Percentiles rank a stretch among this genome's conserved stretches.
These are phyloP conservation scores for Macrosoma leucophasiata DNA, from an alignment of 2,888 invertebrate species.

Conservation along the genomic window DNA sequence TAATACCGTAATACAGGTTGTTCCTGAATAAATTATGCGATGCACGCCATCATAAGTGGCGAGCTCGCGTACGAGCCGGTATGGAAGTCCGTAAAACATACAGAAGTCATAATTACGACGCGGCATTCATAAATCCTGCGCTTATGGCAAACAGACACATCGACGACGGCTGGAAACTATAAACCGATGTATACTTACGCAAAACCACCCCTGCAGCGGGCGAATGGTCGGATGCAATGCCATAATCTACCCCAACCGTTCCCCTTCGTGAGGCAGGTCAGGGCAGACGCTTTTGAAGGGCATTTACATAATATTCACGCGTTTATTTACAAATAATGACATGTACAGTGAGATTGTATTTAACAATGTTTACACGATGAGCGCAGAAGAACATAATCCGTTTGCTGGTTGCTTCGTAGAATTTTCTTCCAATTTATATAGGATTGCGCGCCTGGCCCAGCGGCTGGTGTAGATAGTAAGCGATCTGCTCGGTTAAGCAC, in stretches of 20 bases:
- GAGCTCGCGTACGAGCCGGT: constrained; percentile 6
- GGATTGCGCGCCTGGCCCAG: no score
- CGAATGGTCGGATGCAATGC: constrained; percentile 63
- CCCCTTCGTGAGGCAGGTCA: constrained; percentile 64
- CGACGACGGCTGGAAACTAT: constrained; percentile 48
- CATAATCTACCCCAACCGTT: constrained; percentile 68
- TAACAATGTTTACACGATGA: no score
- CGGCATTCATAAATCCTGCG: constrained; percentile 59
- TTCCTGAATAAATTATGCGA: no score
- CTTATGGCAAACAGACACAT: constrained; percentile 57
- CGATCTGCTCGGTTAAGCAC: no score
- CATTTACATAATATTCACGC: constrained; percentile 59
- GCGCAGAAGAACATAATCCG: no score
- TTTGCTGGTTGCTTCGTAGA: no score
- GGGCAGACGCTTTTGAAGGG: constrained; percentile 60
- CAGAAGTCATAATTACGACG: constrained; percentile 55
- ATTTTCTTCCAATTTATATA: no score
- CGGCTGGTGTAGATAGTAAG: no score
- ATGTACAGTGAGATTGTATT: no score
- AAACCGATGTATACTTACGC: constrained; percentile 56
- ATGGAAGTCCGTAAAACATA: constrained; percentile 30
- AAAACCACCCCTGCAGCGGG: constrained; percentile 63
- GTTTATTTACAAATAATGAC: constrained; percentile 28
- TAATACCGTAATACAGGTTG: no score
- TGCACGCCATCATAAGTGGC: no score